Evolutionary conservation across 2,888 invertebrate species (phyloP), one percentile per base, ranked within the genome.

Genomic region (Lasioglossum villosulum): DNA sequence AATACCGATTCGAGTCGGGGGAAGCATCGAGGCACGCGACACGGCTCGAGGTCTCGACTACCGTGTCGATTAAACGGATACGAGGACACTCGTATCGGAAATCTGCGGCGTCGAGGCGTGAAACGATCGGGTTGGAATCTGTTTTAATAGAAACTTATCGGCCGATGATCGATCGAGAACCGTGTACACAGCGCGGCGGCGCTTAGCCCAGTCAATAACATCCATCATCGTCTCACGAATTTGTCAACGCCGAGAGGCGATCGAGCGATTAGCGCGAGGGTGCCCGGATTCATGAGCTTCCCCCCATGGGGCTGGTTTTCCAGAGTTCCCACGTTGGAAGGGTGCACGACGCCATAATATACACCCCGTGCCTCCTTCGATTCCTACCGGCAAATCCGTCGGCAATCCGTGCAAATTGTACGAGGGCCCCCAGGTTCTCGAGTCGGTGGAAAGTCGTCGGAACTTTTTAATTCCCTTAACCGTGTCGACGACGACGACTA

Each of bases 171-270:
- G 23, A 78, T 78, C 37, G 86, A 45, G 78, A 0, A 12, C 56
- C 56, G 48, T 23, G 30, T 52, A 52, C 27, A 59, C 27, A 3
- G 6, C 23, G 52, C 3, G 68, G 71, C 66, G 78, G 48, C 48
- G 78, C 72, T 30, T 66, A 70, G 30, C 39, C 39, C 42, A 90
- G 91, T 92, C 92, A 92, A 93, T 92, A 90, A 90, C 91, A 92
- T 94, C 94, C 91, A 93, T 95, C 94, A 95, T 93, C 91, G 91
- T 93, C 91, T 89, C 91, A 89, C 89, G 91, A 94, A 94, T 95
- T 94, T 95, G 95, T 95, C 94, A 94, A 91, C 91, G 91, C 84
- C 84, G 90, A 86, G 92, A 92, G 91, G 91, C 91, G 86, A 90
- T 93, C 92, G 91, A 83, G 86, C 93, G 94, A 94, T 94, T 94